Percentiles rank a stretch among this genome's conserved stretches.
These are phyloP conservation scores for Digitonthophagus gazella DNA, from an alignment of 2,888 invertebrate species.

Conservation along the genomic window DNA sequence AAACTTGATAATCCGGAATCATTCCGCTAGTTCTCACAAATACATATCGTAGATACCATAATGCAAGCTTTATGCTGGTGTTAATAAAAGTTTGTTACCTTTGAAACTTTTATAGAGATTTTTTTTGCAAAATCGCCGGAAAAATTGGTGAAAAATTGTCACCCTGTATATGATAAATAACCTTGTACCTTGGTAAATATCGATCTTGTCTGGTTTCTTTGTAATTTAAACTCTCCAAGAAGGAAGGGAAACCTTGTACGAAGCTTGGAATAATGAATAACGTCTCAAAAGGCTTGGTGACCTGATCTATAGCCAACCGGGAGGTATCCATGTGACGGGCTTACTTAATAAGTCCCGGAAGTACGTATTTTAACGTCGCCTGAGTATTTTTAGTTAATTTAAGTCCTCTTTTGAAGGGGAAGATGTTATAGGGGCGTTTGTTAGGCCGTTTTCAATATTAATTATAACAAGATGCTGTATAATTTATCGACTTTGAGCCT, in stretches of 20 bases:
- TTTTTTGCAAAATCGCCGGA: too few relatives aligned
- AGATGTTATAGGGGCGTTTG: background rate
- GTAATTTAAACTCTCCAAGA: too few relatives aligned
- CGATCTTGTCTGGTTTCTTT: too few relatives aligned
- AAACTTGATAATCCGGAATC: too few relatives aligned
- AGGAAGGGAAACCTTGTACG: background rate
- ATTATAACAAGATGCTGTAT: background rate
- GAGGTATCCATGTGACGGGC: conserved; percentile 12
- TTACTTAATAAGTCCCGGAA: conserved; percentile 9
- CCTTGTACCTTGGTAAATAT: too few relatives aligned
- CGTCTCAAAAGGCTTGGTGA: background rate
- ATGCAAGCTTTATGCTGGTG: too few relatives aligned
- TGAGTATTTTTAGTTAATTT: conserved; percentile 14
- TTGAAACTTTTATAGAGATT: too few relatives aligned
- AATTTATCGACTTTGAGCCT: background rate
- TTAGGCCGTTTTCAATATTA: background rate
- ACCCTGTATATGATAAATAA: too few relatives aligned
- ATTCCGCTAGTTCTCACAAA: too few relatives aligned
- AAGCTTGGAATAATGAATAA: background rate
- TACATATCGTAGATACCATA: too few relatives aligned
- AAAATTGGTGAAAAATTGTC: too few relatives aligned
- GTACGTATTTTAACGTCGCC: conserved; percentile 1
- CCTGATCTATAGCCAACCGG: conserved; percentile 14
- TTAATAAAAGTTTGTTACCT: too few relatives aligned
- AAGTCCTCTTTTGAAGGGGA: background rate